Conservation (phyloP, 2,797 vertebrate genomes). For the Chlorospingus flavigularis region DNA sequence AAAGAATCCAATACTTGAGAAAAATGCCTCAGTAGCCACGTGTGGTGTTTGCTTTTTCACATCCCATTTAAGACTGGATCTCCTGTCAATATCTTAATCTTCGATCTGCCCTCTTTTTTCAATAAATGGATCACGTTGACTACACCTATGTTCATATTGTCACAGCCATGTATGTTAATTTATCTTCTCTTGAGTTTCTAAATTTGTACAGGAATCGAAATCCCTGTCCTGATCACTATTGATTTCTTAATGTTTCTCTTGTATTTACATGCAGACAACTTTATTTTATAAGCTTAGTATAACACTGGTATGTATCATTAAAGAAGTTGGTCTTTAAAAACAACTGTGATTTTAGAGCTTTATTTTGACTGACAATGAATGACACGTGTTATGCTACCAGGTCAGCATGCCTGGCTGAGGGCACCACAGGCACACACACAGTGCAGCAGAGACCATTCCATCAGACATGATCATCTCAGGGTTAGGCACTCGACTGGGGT, state of each 20-base stretch:
- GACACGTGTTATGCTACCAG: constrained; percentile 62
- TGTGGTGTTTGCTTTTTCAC: constrained; percentile 29
- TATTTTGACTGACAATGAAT: constrained; percentile 71
- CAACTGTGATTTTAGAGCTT: constrained; percentile 70
- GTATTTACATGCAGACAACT: constrained; percentile 62
- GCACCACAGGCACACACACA: constrained; percentile 37
- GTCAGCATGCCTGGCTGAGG: constrained; percentile 46
- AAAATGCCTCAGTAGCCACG: constrained; percentile 8
- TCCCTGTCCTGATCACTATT: constrained; percentile 42
- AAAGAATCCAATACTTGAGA: constrained; percentile 49
- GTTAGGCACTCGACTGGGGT: constrained; percentile 71
- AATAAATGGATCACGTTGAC: constrained; percentile 10
- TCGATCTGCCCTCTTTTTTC: constrained; percentile 22
- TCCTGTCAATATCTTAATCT: neutral
- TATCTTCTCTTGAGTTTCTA: constrained; percentile 42
- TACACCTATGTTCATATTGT: constrained; percentile 13
- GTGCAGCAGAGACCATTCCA: constrained; percentile 39
- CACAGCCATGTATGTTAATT: constrained; percentile 53
- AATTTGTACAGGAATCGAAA: constrained; percentile 56
- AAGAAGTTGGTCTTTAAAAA: constrained; percentile 77
- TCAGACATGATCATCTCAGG: constrained; percentile 35
- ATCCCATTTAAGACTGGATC: constrained; percentile 13
- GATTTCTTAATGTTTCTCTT: constrained; percentile 63
- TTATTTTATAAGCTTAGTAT: constrained; percentile 65
- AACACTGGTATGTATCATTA: constrained; percentile 64